A percentile compares a stretch with the other conserved stretches of the same genome.
Evolutionary conservation across 2,113 vertebrate genomes (phyloP).

Genomic region (Argyrosomus japonicus): DNA sequence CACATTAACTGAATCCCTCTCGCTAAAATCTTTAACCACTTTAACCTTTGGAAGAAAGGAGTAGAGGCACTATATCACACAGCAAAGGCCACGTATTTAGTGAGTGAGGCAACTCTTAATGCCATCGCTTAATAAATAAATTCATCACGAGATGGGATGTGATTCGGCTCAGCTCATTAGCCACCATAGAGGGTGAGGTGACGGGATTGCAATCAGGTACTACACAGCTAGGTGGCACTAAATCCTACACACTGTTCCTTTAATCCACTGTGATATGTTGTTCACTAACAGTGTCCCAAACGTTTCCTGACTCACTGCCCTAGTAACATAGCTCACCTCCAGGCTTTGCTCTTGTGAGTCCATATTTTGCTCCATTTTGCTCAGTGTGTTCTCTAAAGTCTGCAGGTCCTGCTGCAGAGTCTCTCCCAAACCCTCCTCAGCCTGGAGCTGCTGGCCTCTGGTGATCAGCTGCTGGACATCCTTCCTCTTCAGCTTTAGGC

Average conservation of each 20-base stretch:
- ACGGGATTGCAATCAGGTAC: no score
- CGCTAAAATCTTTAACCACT: no score
- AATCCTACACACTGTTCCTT: not conserved
- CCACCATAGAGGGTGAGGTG: no score
- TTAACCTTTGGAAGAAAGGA: not conserved
- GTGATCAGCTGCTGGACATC: conserved; percentile 90
- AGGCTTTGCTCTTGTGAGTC: conserved; percentile 92
- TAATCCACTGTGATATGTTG: not conserved
- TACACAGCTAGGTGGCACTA: no score
- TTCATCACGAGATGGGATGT: not conserved
- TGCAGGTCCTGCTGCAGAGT: conserved; percentile 88
- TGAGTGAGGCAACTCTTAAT: not conserved
- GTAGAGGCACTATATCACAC: not conserved
- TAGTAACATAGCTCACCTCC: conserved; percentile 81
- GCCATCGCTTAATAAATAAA: not conserved
- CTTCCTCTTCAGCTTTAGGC: conserved; percentile 87
- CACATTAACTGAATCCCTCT: not conserved
- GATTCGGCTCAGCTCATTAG: conserved; percentile 2
- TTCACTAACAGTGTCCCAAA: not conserved
- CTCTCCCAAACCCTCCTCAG: conserved; percentile 85
- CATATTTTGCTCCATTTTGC: conserved; percentile 88
- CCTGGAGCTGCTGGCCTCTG: conserved; percentile 87
- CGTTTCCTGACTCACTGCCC: not conserved
- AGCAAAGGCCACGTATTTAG: not conserved
- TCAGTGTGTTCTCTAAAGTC: conserved; percentile 88